Evolutionary conservation across 2,113 vertebrate species (phyloP).

Genomic region (Morphnarchus princeps): DNA sequence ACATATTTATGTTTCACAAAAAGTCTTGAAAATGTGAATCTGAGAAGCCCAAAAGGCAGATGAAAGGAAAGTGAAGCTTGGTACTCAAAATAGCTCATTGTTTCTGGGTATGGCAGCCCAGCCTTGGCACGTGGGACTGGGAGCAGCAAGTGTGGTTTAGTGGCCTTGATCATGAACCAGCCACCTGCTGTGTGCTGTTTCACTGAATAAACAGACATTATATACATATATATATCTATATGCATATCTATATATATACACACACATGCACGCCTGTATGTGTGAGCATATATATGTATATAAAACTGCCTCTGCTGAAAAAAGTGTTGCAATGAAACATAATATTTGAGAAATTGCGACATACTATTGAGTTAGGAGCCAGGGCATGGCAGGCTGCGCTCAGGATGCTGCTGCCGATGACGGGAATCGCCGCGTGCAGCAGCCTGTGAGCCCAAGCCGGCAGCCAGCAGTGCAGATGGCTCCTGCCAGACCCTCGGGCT

Average conservation of each 20-base stretch:
- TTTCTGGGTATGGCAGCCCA: neutral
- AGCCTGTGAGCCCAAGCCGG: neutral
- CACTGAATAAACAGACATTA: neutral
- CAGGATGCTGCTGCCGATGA: accelerated
- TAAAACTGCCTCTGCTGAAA: neutral
- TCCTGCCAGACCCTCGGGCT: neutral
- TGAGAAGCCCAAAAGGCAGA: neutral
- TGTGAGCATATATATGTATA: neutral
- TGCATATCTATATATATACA: neutral
- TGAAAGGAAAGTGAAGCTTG: neutral
- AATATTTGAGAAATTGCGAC: neutral
- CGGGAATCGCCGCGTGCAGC: accelerated
- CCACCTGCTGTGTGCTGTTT: neutral
- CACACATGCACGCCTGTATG: accelerated
- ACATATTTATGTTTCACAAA: neutral
- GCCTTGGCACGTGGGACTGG: neutral
- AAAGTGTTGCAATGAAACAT: too few species aligned
- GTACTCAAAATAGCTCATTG: neutral
- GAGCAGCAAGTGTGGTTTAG: neutral
- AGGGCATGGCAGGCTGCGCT: neutral
- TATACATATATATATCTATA: too few species aligned
- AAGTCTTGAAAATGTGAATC: neutral
- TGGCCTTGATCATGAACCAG: neutral
- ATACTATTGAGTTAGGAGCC: neutral
- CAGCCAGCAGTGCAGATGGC: neutral